Evolutionary conservation across 2,113 vertebrate species (phyloP).

Genomic region (Dipodomys merriami): DNA sequence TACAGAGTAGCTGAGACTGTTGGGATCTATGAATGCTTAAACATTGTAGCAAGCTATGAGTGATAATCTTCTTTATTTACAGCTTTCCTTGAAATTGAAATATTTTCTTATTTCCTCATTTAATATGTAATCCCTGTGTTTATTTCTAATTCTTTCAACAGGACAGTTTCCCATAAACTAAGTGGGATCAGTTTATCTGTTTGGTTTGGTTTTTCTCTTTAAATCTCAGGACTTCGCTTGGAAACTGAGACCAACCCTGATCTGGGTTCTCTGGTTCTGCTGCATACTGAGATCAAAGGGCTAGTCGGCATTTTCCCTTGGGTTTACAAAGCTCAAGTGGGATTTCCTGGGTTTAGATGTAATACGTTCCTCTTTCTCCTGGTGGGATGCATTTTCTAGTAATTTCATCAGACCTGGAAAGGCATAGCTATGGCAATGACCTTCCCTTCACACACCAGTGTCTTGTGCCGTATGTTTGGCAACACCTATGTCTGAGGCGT

Average conservation of each 20-base stretch:
- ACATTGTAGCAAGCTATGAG: neutral
- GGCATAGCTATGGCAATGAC: neutral
- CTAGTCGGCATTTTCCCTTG: neutral
- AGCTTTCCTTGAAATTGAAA: neutral
- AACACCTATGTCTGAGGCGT: neutral
- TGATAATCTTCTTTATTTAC: neutral
- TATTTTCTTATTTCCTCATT: neutral
- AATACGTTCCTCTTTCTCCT: neutral
- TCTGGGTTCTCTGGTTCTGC: neutral
- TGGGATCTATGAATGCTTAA: neutral
- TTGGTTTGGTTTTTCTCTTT: neutral
- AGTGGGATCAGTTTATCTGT: neutral
- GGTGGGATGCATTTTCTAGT: neutral
- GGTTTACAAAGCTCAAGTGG: neutral
- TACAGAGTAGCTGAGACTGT: neutral
- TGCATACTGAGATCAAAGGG: rapidly evolving
- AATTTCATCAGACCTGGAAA: neutral
- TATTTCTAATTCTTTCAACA: neutral
- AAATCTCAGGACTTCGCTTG: neutral
- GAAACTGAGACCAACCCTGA: neutral
- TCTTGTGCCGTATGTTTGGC: neutral
- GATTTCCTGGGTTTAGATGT: neutral
- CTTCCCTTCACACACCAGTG: neutral
- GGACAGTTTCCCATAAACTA: neutral
- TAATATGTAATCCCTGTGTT: neutral